Base-by-base conservation (phyloP, 1,140 invertebrate genomes). In the Pristionchus pacificus region DNA sequence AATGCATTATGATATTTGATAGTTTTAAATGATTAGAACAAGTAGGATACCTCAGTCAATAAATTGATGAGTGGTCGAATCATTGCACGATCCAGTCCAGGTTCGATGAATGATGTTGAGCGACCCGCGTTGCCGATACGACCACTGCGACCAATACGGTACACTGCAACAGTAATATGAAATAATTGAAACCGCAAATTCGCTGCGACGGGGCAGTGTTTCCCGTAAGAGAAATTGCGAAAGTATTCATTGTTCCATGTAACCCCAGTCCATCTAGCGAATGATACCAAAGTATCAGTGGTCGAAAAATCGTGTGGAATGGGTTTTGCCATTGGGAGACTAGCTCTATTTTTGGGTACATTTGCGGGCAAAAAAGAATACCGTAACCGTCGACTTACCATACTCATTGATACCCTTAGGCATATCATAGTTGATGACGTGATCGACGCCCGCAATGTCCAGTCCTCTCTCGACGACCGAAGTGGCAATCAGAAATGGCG, bases 361-460 rank as follows among this genome's bases (percentile, higher is more conserved):
- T n/a, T n/a, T n/a, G n/a, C n/a, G n/a, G n/a, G n/a, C n/a, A n/a
- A 10, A 49, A 49, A 49, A 49, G 38, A 19, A 19, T 49, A 49
- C 38, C 38, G 19, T 49, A 49, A 49, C 19, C 38, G 38, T 49
- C 38, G 19, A 49, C 19, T 49, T 49, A n/a, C n/a, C n/a, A 29
- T 72, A 72, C 3, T 67, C 31, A 29, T 72, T 65, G n/a, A 72
- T 49, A 15, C 63, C 66, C n/a, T 73, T 66, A 3, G 71, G 71
- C 71, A 63, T 55, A 38, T 64, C 71, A 28, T 68, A 73, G 28
- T 73, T 73, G 71, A 73, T 73, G n/a, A 73, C 71, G 64, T 63
- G 66, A 55, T 73, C 66, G 0, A 73, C 71, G 19, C 65, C 65
- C 38, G 62, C 60, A 55, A 73, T 73, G 27, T 73, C 71, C n/a